phyloP scores from a whole-genome alignment of 2,797 vertebrate genomes.

The Peromyscus nudipes region DNA sequence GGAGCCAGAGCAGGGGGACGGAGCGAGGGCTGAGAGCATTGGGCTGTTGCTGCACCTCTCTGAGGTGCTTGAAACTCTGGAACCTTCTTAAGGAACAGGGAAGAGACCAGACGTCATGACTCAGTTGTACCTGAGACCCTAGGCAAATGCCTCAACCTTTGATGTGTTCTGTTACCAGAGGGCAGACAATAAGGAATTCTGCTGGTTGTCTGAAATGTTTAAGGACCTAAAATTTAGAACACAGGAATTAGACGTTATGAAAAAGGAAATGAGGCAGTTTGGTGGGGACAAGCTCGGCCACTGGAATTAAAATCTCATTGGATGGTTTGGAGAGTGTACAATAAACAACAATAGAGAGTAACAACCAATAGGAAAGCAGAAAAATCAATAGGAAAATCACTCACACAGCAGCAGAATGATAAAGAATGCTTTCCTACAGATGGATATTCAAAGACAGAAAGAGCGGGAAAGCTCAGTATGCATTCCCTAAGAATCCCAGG shows the following conservation, averaged over 20 bases:
- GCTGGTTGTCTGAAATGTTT: neutral
- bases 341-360: neutral
- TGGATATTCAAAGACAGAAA: neutral
- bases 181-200: neutral
- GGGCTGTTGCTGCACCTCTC: neutral
- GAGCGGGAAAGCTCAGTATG: neutral
- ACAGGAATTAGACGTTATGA: neutral
- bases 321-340: neutral
- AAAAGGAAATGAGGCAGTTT: neutral
- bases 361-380: slow-evolving; percentile 8
- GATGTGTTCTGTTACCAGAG: neutral
- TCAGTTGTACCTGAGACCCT: neutral
- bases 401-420: neutral
- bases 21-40: neutral
- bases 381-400: neutral
- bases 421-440: neutral
- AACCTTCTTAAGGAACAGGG: neutral
- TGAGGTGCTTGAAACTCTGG: neutral
- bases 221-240: slow-evolving; percentile 1
- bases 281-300: neutral
- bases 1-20: neutral
- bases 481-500: neutral
- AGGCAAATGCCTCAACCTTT: neutral
- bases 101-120: neutral
- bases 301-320: neutral